Conservation (phyloP, 1,140 invertebrate species). For the Nebria ingens region DNA sequence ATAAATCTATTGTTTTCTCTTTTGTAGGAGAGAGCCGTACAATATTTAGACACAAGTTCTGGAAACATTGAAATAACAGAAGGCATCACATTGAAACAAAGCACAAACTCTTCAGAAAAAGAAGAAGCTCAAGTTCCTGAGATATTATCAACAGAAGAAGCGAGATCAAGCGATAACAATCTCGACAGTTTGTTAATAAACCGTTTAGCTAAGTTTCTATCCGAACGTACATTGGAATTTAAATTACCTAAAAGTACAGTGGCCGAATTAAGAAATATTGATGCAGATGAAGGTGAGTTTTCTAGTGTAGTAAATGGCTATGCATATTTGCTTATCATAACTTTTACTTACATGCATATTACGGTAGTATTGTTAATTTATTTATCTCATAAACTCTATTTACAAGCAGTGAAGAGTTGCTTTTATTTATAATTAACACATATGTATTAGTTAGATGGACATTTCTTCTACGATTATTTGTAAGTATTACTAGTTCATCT, state of each 20-base stretch:
- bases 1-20: background rate
- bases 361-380: too few relatives aligned
- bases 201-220: conserved; percentile 59
- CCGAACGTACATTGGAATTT: conserved; percentile 67
- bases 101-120: conserved; percentile 41
- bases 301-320: too few relatives aligned
- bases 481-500: too few relatives aligned
- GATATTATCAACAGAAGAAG: conserved; percentile 49
- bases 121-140: conserved; percentile 37
- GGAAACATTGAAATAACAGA: conserved; percentile 50
- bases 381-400: too few relatives aligned
- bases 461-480: too few relatives aligned
- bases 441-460: too few relatives aligned
- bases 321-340: too few relatives aligned
- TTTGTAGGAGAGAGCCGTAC: conserved; percentile 52
- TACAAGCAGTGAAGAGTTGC: too few relatives aligned
- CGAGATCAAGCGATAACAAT: conserved; percentile 59
- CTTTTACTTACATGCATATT: too few relatives aligned
- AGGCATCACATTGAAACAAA: conserved; percentile 57
- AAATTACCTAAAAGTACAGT: conserved; percentile 58
- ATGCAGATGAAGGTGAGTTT: conserved; percentile 41
- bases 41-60: conserved; percentile 49
- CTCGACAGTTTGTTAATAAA: conserved; percentile 66
- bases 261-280: conserved; percentile 51
- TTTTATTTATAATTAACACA: too few relatives aligned